Percentiles rank a stretch among this genome's conserved stretches.
phyloP scores from a whole-genome alignment of 92 coral and sea anemone genomes.

The Palythoa grandiflora region DNA sequence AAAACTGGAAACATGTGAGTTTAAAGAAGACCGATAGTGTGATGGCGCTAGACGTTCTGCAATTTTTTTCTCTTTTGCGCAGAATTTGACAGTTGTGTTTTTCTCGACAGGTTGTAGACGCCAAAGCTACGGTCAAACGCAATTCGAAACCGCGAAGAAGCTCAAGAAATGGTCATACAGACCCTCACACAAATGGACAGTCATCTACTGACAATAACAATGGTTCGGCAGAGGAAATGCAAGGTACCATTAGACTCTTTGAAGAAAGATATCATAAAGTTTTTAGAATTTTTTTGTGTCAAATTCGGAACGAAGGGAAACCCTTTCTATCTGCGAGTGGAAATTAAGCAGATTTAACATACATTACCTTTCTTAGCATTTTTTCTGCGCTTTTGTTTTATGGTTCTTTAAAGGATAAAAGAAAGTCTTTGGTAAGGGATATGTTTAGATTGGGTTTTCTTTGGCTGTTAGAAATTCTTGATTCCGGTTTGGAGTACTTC shows the following conservation, averaged over 20 bases:
- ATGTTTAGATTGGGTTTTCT: neutral
- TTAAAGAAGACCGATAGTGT: conserved; percentile 8
- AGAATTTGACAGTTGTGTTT: conserved; percentile 23
- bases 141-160: conserved; percentile 81
- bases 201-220: conserved; percentile 63
- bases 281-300: conserved; percentile 10
- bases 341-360: neutral
- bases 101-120: conserved; percentile 86
- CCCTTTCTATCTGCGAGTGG: neutral
- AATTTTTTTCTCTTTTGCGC: conserved; percentile 12
- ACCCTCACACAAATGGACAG: conserved; percentile 54
- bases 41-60: neutral
- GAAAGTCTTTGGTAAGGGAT: neutral
- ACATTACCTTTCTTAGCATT: neutral
- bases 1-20: conserved; percentile 99
- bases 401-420: neutral
- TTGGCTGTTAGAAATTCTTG: neutral
- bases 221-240: conserved; percentile 51
- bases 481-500: conserved; percentile 41
- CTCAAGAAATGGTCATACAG: conserved; percentile 72
- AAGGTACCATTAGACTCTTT: conserved; percentile 10
- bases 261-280: neutral
- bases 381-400: conserved; percentile 10
- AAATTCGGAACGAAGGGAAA: neutral
- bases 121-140: conserved; percentile 84